phyloP scores from a whole-genome alignment of 2,113 vertebrate species.

The Eudyptes chrysolophus region DNA sequence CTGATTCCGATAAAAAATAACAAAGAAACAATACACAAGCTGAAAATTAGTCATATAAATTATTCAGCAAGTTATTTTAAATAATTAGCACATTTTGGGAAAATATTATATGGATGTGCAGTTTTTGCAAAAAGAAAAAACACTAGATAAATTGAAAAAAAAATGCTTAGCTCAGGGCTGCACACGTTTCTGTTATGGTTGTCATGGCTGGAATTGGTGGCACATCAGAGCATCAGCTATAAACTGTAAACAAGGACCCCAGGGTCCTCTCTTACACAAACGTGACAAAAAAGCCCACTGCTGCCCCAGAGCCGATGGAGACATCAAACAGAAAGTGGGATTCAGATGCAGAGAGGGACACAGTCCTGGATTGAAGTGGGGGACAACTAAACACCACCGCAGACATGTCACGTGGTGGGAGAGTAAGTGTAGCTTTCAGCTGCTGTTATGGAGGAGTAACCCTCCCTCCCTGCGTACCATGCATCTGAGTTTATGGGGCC shows the following conservation, averaged over 20 bases:
- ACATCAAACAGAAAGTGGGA: neutral
- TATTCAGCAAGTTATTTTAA: neutral
- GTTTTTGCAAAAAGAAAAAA: neutral
- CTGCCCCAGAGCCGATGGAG: neutral
- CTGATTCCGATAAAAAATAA: neutral
- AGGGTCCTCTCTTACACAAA: neutral
- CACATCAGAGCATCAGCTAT: neutral
- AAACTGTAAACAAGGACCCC: neutral
- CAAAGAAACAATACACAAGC: neutral
- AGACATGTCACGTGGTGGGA: rapidly evolving
- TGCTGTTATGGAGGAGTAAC: neutral
- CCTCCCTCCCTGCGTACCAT: neutral
- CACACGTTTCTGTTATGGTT: neutral
- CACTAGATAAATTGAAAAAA: neutral
- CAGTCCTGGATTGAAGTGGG: neutral
- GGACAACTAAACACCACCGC: neutral
- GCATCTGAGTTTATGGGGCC: neutral
- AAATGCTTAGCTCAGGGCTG: neutral
- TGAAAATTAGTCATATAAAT: neutral
- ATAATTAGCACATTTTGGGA: neutral
- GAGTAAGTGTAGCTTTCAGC: rapidly evolving
- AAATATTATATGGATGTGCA: neutral
- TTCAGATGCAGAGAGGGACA: neutral
- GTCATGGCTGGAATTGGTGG: neutral
- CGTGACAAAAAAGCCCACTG: neutral